Percentiles rank a stretch among this genome's conserved stretches.
phyloP scores from a whole-genome alignment of 1,140 invertebrate species.

The Laodelphax striatellus region DNA sequence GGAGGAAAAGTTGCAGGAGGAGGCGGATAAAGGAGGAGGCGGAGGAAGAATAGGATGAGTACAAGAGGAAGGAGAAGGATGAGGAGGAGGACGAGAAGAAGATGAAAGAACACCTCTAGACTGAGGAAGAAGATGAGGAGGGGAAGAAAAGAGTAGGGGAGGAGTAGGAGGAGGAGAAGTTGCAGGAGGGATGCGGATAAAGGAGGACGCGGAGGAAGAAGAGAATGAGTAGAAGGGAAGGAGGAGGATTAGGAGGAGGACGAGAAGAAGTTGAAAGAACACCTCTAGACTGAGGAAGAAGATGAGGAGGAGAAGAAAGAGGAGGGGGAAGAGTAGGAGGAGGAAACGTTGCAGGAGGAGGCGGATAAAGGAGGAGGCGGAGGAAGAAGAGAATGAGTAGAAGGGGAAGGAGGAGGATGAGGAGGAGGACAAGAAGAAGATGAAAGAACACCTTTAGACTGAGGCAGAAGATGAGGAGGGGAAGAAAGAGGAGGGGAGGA shows the following conservation, averaged over 20 bases:
- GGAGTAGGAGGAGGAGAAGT: no score
- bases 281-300: constrained; percentile 5
- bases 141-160: neutral
- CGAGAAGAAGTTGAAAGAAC: no score
- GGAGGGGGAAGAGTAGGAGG: neutral
- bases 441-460: no score
- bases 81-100: no score
- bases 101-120: no score
- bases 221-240: no score
- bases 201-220: neutral
- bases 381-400: neutral
- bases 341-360: neutral
- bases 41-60: neutral
- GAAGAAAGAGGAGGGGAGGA: neutral
- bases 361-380: neutral
- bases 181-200: neutral
- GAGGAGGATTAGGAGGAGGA: no score
- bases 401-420: constrained; percentile 2
- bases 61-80: constrained; percentile 5
- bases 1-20: neutral
- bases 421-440: no score
- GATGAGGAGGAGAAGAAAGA: no score
- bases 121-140: no score
- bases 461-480: no score
- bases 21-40: neutral